Conservation (phyloP, 2,888 invertebrate species). For the Augiades crinisus region DNA sequence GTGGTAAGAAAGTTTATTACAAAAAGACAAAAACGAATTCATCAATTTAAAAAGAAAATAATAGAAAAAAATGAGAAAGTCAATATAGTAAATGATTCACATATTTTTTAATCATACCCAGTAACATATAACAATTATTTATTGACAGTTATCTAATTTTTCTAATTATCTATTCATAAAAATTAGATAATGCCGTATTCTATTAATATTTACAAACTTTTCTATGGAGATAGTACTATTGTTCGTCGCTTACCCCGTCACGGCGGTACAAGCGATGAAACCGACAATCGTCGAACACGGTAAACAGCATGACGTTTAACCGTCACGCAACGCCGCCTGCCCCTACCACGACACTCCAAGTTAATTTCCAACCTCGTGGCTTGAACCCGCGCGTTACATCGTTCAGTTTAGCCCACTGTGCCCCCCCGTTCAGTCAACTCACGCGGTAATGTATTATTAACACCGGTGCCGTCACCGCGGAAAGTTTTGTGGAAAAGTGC, state of each 20-base stretch:
- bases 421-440: slow-evolving; percentile 42
- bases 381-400: slow-evolving; percentile 35
- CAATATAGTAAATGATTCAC: too few relatives aligned
- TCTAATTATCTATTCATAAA: too few relatives aligned
- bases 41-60: too few relatives aligned
- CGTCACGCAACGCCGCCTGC: slow-evolving; percentile 68
- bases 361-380: slow-evolving; percentile 17
- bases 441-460: slow-evolving; percentile 55
- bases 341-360: slow-evolving; percentile 56
- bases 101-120: too few relatives aligned
- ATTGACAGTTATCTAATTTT: too few relatives aligned
- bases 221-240: neutral
- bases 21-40: too few relatives aligned
- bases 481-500: slow-evolving; percentile 44
- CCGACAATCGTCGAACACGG: slow-evolving; percentile 42
- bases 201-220: too few relatives aligned
- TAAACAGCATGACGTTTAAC: slow-evolving; percentile 61
- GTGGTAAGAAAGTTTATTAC: too few relatives aligned
- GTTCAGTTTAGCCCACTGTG: slow-evolving; percentile 40
- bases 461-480: slow-evolving; percentile 35
- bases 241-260: neutral
- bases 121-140: too few relatives aligned
- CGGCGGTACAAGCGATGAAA: neutral
- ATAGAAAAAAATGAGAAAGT: too few relatives aligned
- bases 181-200: too few relatives aligned